Percentiles rank a stretch among this genome's conserved stretches.
Conservation (phyloP, 2,797 vertebrate species). For the Sebastes itinus region DNA sequence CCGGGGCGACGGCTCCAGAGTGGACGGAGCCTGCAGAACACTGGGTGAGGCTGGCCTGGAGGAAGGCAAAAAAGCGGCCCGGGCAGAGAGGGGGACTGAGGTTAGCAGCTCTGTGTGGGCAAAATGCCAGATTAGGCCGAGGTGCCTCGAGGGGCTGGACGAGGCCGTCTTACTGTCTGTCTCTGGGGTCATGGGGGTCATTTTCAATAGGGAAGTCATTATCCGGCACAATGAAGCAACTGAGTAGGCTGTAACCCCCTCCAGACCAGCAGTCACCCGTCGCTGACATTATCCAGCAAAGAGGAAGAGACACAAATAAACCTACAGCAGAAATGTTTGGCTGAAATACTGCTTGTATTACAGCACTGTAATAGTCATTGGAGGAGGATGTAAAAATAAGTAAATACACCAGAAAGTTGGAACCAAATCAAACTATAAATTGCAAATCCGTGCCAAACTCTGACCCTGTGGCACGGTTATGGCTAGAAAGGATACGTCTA, state of each 20-base stretch:
- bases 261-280: conserved; percentile 19
- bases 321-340: background rate
- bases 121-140: conserved; percentile 72
- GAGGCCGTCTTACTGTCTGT: conserved; percentile 72
- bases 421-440: background rate
- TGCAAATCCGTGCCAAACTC: background rate
- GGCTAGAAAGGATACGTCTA: too few species aligned
- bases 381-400: background rate
- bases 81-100: conserved; percentile 9
- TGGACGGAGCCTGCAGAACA: background rate
- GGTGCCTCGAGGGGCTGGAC: conserved; percentile 60
- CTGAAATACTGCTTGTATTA: background rate
- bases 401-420: background rate
- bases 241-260: conserved; percentile 43
- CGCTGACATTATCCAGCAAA: conserved; percentile 46
- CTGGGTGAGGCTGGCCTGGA: background rate
- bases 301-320: conserved; percentile 31
- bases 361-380: background rate
- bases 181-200: conserved; percentile 69
- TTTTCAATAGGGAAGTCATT: conserved; percentile 78
- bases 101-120: conserved; percentile 42
- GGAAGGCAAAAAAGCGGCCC: background rate
- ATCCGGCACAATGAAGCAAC: conserved; percentile 74
- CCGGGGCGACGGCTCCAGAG: background rate
- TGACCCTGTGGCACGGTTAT: background rate